Evolutionary conservation across 2,888 invertebrate genomes (phyloP).

Genomic region (Seladonia tumulorum): DNA sequence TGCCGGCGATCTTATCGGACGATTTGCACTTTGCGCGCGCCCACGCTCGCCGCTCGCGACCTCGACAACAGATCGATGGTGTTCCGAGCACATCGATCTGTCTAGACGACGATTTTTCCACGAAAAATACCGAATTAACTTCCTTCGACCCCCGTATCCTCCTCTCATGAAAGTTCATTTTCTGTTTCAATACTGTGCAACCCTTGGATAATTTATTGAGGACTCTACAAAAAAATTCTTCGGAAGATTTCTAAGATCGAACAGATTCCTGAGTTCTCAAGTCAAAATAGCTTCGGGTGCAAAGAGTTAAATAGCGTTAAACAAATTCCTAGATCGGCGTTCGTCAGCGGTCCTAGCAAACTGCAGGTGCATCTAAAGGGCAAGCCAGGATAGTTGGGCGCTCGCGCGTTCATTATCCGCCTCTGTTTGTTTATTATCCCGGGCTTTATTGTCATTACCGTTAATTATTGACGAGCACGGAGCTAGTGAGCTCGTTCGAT

Average conservation of each 20-base stretch:
- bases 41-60: constrained; percentile 40
- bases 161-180: too few species aligned
- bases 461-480: constrained; percentile 35
- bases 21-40: constrained; percentile 56
- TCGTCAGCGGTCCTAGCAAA: background rate
- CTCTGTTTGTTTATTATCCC: constrained; percentile 29
- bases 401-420: constrained; percentile 26
- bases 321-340: background rate
- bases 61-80: background rate
- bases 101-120: background rate
- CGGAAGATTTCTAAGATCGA: too few species aligned
- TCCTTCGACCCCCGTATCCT: background rate
- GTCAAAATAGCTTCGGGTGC: too few species aligned
- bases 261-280: too few species aligned
- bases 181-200: too few species aligned
- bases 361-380: constrained; percentile 23
- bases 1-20: constrained; percentile 65
- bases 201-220: too few species aligned
- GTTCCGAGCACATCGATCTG: background rate
- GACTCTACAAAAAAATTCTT: too few species aligned
- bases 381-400: background rate
- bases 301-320: background rate
- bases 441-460: constrained; percentile 33
- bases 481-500: background rate
- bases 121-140: background rate